phyloP scores from a whole-genome alignment of 2,113 vertebrate genomes.

The Piaya cayana region DNA sequence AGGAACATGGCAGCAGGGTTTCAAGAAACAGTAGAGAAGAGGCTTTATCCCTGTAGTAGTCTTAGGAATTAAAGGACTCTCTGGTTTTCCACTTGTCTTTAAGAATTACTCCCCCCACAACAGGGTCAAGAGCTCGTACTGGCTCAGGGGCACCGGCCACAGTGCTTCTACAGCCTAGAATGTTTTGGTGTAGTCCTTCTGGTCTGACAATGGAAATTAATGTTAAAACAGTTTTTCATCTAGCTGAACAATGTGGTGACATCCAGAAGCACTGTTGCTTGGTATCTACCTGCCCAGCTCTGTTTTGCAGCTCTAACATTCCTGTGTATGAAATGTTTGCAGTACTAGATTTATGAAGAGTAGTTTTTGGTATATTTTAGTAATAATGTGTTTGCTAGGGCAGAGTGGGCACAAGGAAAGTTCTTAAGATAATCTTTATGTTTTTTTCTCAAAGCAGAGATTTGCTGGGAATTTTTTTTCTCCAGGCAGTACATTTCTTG shows the following conservation, averaged over 20 bases:
- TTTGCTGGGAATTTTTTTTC: neutral
- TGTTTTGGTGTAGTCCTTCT: neutral
- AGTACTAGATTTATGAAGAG: neutral
- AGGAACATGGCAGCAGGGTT: neutral
- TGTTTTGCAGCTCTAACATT: neutral
- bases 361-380: neutral
- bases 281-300: neutral
- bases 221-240: neutral
- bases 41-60: neutral
- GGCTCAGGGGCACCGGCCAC: neutral
- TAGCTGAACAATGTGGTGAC: neutral
- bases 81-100: neutral
- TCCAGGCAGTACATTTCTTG: neutral
- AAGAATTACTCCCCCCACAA: neutral
- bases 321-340: neutral
- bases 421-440: neutral
- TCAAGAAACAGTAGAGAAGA: neutral
- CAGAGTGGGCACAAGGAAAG: neutral
- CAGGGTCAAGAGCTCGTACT: neutral
- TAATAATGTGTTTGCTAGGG: neutral
- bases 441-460: neutral
- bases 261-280: neutral
- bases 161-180: neutral
- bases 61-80: neutral
- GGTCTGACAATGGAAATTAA: neutral